A percentile compares a stretch with the other conserved stretches of the same genome.
These are phyloP conservation scores for Suillia variegata DNA, from an alignment of 2,888 invertebrate genomes.

Conservation along the genomic window DNA sequence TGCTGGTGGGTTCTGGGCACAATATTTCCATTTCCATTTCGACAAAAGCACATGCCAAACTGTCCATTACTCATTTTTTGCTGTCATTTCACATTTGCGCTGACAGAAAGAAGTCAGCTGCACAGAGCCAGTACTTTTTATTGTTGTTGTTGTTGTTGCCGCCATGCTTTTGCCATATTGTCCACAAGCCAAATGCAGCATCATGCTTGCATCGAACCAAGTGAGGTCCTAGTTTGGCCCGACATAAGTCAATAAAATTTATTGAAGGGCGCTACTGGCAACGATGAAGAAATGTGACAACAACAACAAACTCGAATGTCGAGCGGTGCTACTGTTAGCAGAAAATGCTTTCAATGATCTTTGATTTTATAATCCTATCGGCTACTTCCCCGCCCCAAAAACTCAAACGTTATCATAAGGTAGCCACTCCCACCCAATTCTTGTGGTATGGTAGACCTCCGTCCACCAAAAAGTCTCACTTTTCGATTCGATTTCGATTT, in stretches of 20 bases:
- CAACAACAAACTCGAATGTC: no score
- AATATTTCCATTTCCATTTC: no score
- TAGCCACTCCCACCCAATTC: not conserved
- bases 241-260: no score
- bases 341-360: no score
- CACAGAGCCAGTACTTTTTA: not conserved
- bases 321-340: no score
- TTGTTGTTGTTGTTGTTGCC: not conserved
- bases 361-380: not conserved
- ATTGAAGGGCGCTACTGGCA: no score
- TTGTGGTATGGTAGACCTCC: no score
- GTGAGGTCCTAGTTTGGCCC: not conserved
- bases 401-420: not conserved
- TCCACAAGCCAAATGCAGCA: not conserved
- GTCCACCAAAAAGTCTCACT: no score
- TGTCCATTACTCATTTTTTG: constrained; percentile 17
- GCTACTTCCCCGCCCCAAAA: not conserved
- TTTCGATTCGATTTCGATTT: constrained; percentile 6
- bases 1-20: no score
- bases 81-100: constrained; percentile 4
- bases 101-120: constrained; percentile 4
- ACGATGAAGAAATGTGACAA: no score
- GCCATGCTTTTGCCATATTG: not conserved
- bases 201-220: not conserved
- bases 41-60: constrained; percentile 9